Evolutionary conservation across 2,797 vertebrate species (phyloP).

Genomic region (Sardinella longiceps): DNA sequence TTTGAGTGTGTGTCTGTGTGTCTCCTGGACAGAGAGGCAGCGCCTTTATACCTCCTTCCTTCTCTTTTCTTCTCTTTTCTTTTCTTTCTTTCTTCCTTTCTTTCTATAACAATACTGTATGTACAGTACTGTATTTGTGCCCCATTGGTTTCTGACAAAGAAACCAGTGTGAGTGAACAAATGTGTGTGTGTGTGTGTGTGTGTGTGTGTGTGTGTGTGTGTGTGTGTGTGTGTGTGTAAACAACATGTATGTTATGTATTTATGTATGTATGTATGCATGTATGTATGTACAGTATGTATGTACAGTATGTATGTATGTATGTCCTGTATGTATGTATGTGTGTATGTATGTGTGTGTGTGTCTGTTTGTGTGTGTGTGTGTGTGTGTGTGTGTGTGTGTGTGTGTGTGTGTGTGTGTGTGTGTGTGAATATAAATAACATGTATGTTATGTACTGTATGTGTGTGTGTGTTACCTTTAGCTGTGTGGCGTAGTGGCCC

Average conservation of each 20-base stretch:
- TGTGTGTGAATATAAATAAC: no score
- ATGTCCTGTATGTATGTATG: slow-evolving; percentile 1
- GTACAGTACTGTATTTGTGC: no score
- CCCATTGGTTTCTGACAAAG: no score
- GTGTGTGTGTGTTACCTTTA: slow-evolving; percentile 75
- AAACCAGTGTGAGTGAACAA: no score
- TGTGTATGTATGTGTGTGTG: slow-evolving; percentile 7
- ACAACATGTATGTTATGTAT: no score
- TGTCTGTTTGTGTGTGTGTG: no score
- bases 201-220: neutral
- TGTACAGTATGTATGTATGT: neutral
- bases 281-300: neutral
- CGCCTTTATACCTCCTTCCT: neutral
- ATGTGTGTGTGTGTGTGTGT: neutral
- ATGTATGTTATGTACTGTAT: no score
- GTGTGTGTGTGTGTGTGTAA: neutral
- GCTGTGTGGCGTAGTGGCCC: slow-evolving; percentile 92
- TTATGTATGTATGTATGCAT: neutral
- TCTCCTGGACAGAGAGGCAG: neutral
- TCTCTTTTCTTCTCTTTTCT: neutral
- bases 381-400: neutral
- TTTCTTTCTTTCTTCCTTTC: neutral
- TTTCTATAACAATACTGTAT: neutral
- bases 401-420: neutral
- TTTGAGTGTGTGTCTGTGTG: neutral